phyloP scores from a whole-genome alignment of 2,888 invertebrate species.

The Leptopterna dolabrata region DNA sequence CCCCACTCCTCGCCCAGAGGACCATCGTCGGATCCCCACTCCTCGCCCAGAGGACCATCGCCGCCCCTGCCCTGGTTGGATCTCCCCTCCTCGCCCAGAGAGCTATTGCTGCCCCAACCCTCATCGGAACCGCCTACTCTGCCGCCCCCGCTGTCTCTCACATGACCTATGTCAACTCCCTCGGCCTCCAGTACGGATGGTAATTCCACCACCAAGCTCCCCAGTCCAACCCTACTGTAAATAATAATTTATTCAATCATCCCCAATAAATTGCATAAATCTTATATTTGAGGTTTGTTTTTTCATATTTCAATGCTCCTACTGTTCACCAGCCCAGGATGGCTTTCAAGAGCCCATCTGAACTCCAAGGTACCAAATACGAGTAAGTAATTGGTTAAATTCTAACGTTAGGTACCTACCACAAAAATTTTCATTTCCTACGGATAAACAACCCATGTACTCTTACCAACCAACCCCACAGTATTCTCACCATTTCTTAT shows the following conservation, averaged over 20 bases:
- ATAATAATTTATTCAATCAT: slow-evolving; percentile 3
- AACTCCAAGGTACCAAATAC: too few species aligned
- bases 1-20: slow-evolving; percentile 67
- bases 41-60: slow-evolving; percentile 65
- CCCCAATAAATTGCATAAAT: not conserved
- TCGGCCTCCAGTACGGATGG: slow-evolving; percentile 25
- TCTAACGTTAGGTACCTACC: too few species aligned
- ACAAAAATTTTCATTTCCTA: too few species aligned
- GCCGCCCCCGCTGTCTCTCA: slow-evolving; percentile 32
- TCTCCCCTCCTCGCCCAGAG: slow-evolving; percentile 67
- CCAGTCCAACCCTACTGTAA: not conserved
- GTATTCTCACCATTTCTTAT: too few species aligned
- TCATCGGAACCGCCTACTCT: slow-evolving; percentile 31
- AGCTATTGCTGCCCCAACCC: slow-evolving; percentile 65
- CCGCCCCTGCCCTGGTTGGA: slow-evolving; percentile 67
- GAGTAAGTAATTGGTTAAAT: too few species aligned
- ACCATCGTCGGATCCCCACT: slow-evolving; percentile 67
- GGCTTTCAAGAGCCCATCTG: too few species aligned
- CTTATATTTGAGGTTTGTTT: not conserved
- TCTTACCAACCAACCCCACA: too few species aligned
- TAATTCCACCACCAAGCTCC: not conserved
- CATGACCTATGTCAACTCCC: not conserved
- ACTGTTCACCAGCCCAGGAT: too few species aligned
- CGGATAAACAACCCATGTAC: too few species aligned
- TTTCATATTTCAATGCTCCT: too few species aligned